These are phyloP conservation scores for Patiria pectinifera DNA, from an alignment of 53 echinoderm and acorn worm species.

Conservation along the genomic window DNA sequence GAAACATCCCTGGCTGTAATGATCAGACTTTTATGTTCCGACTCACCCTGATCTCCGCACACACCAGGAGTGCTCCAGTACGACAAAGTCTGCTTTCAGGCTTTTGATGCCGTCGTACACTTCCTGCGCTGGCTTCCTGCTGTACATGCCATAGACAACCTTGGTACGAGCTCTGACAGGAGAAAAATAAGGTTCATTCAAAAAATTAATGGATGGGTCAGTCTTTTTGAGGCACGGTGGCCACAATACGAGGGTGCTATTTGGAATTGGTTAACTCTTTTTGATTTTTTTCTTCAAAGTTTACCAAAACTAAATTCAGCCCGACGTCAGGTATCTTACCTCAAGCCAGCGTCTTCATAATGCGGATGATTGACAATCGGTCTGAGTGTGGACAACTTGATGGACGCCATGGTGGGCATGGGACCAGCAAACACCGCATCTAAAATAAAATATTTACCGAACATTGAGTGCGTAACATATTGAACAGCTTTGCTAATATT, in stretches of 20 bases:
- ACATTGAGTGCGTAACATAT: neutral
- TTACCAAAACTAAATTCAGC: neutral
- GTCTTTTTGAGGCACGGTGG: neutral
- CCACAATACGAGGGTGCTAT: too few species aligned
- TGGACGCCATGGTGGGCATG: conserved; percentile 97
- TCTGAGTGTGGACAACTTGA: conserved; percentile 83
- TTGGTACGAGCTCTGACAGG: conserved; percentile 80
- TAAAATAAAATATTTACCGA: conserved; percentile 31
- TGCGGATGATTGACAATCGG: conserved; percentile 93
- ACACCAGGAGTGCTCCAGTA: conserved; percentile 93
- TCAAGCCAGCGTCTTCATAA: conserved; percentile 89
- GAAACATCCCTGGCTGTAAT: neutral
- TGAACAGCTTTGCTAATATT: too few species aligned
- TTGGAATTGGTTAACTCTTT: too few species aligned
- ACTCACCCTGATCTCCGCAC: conserved; percentile 79
- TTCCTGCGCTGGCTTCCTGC: conserved; percentile 78
- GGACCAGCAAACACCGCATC: conserved; percentile 98
- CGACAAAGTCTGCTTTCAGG: conserved; percentile 72
- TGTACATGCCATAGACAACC: conserved; percentile 84
- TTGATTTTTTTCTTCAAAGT: too few species aligned
- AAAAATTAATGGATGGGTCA: neutral
- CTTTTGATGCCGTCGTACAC: conserved; percentile 71
- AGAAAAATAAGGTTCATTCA: neutral
- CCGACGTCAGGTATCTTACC: conserved; percentile 51
- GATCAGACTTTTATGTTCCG: neutral